Evolutionary conservation across 2,888 invertebrate species (phyloP).

Genomic region (Cosmopolites sordidus): DNA sequence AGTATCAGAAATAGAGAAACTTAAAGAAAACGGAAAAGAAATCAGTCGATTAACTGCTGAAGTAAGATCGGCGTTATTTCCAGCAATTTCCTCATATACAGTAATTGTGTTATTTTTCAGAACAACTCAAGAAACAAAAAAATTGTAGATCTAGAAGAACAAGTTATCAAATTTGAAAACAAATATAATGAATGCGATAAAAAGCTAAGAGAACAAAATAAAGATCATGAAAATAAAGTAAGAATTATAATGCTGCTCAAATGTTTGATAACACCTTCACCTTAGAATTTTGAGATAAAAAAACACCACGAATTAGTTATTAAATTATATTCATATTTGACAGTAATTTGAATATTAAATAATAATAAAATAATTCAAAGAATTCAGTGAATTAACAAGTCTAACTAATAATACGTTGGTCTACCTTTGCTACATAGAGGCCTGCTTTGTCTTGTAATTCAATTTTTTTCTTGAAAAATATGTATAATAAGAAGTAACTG

Average conservation of each 20-base stretch:
- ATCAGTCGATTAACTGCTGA: constrained; percentile 56
- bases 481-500: no score
- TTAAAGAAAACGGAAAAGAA: constrained; percentile 62
- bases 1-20: constrained; percentile 59
- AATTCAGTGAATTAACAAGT: no score
- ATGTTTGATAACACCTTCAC: background rate
- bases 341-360: no score
- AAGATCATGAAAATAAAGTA: constrained; percentile 61
- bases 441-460: no score
- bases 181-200: constrained; percentile 59
- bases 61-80: no score
- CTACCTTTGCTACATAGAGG: no score
- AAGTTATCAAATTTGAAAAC: constrained; percentile 64
- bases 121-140: constrained; percentile 61
- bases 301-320: no score
- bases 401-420: no score
- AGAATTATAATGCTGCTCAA: constrained; percentile 8
- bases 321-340: no score
- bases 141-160: constrained; percentile 61
- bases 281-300: background rate
- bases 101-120: no score
- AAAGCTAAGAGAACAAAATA: constrained; percentile 56
- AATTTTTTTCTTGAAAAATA: constrained; percentile 1
- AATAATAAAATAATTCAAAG: no score
- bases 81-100: constrained; percentile 20